Percentiles rank a stretch among this genome's conserved stretches.
Conservation (phyloP, 2,797 vertebrate species). For the Poecilia picta region DNA sequence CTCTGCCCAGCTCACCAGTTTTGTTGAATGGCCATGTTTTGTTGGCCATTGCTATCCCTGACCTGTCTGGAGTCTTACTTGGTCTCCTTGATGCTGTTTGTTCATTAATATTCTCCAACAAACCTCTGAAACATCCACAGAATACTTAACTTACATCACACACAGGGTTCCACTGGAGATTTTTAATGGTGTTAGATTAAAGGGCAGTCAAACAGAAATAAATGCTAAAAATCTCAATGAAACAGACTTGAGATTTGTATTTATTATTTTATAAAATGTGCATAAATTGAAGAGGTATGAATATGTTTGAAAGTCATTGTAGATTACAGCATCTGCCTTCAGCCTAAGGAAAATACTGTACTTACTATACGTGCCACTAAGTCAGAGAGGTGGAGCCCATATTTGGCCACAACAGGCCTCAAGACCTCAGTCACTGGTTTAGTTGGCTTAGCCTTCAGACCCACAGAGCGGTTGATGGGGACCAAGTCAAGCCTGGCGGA, state of each 20-base stretch:
- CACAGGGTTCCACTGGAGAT: background rate
- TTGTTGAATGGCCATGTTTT: background rate
- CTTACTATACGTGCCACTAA: slow-evolving; percentile 95
- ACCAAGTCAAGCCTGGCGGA: slow-evolving; percentile 91
- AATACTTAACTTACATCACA: no score
- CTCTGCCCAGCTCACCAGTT: background rate
- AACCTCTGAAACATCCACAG: background rate
- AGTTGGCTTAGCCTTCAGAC: slow-evolving; percentile 97
- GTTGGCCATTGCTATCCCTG: background rate
- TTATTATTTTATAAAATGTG: background rate
- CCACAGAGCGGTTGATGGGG: slow-evolving; percentile 97
- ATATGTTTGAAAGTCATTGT: background rate
- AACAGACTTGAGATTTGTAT: background rate
- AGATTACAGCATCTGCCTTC: background rate
- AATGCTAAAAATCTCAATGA: background rate
- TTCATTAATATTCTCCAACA: slow-evolving; percentile 1
- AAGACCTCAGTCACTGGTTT: slow-evolving; percentile 98
- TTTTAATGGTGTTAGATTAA: background rate
- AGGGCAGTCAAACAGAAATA: background rate
- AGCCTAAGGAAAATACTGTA: slow-evolving; percentile 69
- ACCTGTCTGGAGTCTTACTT: background rate
- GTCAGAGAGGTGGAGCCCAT: slow-evolving; percentile 92
- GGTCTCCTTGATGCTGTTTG: background rate
- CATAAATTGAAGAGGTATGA: background rate
- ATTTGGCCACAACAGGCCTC: slow-evolving; percentile 96